Evolutionary conservation across 2,113 vertebrate species (phyloP).

Genomic region (Python bivittatus): DNA sequence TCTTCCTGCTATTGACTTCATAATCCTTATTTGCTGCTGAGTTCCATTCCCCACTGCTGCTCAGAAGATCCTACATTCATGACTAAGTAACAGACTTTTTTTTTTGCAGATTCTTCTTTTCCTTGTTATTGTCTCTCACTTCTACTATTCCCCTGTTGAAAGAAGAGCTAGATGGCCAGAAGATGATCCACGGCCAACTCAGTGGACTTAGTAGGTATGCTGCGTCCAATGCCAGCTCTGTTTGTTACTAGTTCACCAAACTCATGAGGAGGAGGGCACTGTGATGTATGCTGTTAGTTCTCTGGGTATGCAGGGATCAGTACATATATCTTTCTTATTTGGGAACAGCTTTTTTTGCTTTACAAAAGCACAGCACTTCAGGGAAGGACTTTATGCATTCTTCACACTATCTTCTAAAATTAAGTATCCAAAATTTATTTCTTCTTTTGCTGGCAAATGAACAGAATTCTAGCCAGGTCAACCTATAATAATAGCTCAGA

Average conservation of each 20-base stretch:
- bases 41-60: background rate
- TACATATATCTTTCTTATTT: too few species aligned
- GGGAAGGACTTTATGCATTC: background rate
- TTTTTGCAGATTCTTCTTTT: background rate
- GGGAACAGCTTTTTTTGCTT: background rate
- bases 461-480: background rate
- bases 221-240: background rate
- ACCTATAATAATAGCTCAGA: background rate
- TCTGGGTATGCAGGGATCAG: too few species aligned
- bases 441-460: background rate
- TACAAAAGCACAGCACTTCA: background rate
- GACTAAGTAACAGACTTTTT: background rate
- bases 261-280: background rate
- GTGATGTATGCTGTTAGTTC: background rate
- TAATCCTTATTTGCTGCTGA: background rate
- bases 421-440: background rate
- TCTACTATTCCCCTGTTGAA: background rate
- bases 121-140: background rate
- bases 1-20: background rate
- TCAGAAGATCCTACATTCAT: background rate
- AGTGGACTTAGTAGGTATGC: background rate
- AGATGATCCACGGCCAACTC: background rate
- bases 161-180: background rate
- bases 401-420: background rate
- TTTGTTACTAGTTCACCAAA: background rate